These are phyloP conservation scores for Elgaria multicarinata DNA, from an alignment of 2,113 vertebrate species.

Conservation along the genomic window DNA sequence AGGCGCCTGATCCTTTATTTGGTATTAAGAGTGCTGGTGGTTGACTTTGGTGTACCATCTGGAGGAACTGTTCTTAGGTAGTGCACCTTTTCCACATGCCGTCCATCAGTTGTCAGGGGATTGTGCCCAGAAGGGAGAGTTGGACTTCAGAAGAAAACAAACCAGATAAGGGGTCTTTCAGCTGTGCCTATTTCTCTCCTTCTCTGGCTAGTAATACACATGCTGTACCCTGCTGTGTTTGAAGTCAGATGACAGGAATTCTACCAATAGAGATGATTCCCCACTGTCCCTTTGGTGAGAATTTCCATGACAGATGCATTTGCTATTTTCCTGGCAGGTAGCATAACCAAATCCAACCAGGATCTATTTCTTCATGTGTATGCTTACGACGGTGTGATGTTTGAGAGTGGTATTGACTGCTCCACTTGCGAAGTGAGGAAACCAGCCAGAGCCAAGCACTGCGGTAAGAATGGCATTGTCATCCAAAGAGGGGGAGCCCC, in stretches of 20 bases:
- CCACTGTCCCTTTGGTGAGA: too few relatives aligned
- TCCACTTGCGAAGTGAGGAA: conserved; percentile 85
- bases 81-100: neutral
- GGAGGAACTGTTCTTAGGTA: too few relatives aligned
- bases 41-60: neutral
- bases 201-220: neutral
- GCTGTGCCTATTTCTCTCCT: too few relatives aligned
- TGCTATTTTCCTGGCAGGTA: conserved; percentile 74
- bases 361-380: conserved; percentile 78
- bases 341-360: conserved; percentile 84
- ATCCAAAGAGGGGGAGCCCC: too few relatives aligned
- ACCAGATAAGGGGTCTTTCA: too few relatives aligned
- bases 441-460: conserved; percentile 95
- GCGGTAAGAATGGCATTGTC: conserved; percentile 77
- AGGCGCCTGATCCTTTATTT: too few relatives aligned
- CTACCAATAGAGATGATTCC: neutral
- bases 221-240: too few relatives aligned
- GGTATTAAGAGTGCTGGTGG: too few relatives aligned
- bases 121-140: neutral
- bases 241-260: neutral
- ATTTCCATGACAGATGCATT: neutral
- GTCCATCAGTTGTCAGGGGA: neutral
- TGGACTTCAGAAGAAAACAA: neutral
- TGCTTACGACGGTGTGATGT: conserved; percentile 85
- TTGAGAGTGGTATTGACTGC: conserved; percentile 81